Evolutionary conservation across 2,113 vertebrate species (phyloP).

Genomic region (Motacilla alba): DNA sequence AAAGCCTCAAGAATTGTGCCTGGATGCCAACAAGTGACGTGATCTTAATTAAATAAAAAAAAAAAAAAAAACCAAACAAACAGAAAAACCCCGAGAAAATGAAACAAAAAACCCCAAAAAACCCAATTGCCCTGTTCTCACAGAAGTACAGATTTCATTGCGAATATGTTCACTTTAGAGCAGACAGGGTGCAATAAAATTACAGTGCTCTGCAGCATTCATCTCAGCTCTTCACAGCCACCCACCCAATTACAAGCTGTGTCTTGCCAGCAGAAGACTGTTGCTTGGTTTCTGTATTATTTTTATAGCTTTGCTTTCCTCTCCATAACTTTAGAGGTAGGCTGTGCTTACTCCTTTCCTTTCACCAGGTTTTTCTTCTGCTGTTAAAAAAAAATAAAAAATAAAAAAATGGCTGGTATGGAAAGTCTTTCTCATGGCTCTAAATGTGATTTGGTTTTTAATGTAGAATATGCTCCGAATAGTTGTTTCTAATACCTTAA

Average conservation of each 20-base stretch:
- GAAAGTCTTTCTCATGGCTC: neutral
- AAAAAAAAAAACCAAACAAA: neutral
- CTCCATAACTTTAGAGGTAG: slow-evolving; percentile 47
- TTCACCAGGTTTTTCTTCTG: slow-evolving; percentile 1
- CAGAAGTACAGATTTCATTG: slow-evolving; percentile 56
- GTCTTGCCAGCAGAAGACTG: slow-evolving; percentile 61
- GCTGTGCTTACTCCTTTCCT: slow-evolving; percentile 28
- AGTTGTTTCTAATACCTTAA: slow-evolving; percentile 11
- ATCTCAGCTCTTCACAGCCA: slow-evolving; percentile 50
- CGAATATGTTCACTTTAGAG: slow-evolving; percentile 29
- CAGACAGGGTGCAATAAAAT: slow-evolving; percentile 44
- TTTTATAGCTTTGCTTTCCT: slow-evolving; percentile 58
- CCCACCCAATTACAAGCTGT: slow-evolving; percentile 60
- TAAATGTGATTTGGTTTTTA: neutral
- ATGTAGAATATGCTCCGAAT: neutral
- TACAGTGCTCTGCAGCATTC: slow-evolving; percentile 46
- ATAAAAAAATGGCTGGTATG: neutral
- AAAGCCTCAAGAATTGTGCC: neutral
- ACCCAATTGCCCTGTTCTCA: neutral
- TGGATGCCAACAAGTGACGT: slow-evolving; percentile 28
- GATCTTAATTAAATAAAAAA: slow-evolving; percentile 5
- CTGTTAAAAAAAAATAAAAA: neutral
- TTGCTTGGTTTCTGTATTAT: slow-evolving; percentile 67
- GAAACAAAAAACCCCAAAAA: neutral
- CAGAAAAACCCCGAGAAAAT: neutral